A percentile compares a stretch with the other conserved stretches of the same genome.
phyloP scores from a whole-genome alignment of 2,888 invertebrate species.

The Dyspetes luteomarginatus region DNA sequence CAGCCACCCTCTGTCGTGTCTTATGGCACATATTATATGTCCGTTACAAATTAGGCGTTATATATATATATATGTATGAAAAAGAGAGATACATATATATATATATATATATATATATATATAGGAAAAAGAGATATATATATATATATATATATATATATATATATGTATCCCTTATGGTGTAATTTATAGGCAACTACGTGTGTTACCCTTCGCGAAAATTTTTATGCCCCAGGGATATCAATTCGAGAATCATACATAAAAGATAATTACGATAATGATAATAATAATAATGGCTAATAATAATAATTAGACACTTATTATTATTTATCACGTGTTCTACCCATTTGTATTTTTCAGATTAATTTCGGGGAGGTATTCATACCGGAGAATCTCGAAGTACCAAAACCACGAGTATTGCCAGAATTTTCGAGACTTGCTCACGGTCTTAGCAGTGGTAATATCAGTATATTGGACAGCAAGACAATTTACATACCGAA shows the following conservation, averaged over 20 bases:
- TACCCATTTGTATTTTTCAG: conserved; percentile 84
- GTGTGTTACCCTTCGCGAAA: conserved; percentile 6
- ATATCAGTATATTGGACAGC: conserved; percentile 95
- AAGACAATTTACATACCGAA: conserved; percentile 97
- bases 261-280: not conserved
- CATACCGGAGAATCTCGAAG: conserved; percentile 90
- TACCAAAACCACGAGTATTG: conserved; percentile 91
- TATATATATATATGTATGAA: not conserved
- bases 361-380: conserved; percentile 95
- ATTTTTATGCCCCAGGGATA: conserved; percentile 7
- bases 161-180: not conserved
- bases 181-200: conserved; percentile 33
- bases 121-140: too few relatives aligned
- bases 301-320: not conserved
- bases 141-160: not conserved
- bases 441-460: conserved; percentile 95
- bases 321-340: not conserved
- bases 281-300: too few relatives aligned
- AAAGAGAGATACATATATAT: too few relatives aligned
- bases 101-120: too few relatives aligned
- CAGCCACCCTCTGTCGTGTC: conserved; percentile 42
- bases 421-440: conserved; percentile 94
- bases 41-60: conserved; percentile 51
- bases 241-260: not conserved
- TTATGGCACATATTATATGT: conserved; percentile 25